Percentiles rank a stretch among this genome's conserved stretches.
phyloP scores from a whole-genome alignment of 2,888 invertebrate species.

The Drosophila nr. fundita region DNA sequence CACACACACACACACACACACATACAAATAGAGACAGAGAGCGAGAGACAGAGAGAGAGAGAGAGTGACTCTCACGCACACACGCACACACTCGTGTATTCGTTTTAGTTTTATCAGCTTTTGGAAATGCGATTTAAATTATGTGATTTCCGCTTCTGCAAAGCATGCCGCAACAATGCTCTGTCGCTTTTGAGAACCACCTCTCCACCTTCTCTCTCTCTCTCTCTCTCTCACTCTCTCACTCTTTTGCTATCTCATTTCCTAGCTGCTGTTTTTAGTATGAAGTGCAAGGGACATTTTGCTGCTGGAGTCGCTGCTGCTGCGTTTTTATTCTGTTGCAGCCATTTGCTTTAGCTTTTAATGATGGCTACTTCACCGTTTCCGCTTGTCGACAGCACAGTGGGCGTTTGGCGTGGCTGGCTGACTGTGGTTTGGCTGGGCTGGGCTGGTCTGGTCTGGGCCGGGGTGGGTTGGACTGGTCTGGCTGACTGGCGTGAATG shows the following conservation, averaged over 20 bases:
- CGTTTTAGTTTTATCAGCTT: conserved; percentile 59
- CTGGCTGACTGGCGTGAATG: conserved; percentile 65
- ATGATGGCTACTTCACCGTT: conserved; percentile 74
- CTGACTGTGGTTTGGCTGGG: conserved; percentile 24
- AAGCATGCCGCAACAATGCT: conserved; percentile 39
- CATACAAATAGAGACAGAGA: conserved; percentile 5
- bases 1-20: conserved; percentile 15
- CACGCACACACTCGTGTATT: conserved; percentile 16
- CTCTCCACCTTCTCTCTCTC: background rate
- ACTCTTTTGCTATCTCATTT: conserved; percentile 1
- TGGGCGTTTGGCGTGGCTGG: conserved; percentile 21
- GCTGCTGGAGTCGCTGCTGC: conserved; percentile 19
- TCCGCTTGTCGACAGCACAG: conserved; percentile 52
- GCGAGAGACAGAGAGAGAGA: background rate
- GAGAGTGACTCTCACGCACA: background rate
- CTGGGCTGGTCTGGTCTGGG: background rate
- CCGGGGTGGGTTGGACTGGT: conserved; percentile 5
- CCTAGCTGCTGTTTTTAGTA: background rate
- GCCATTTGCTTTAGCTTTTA: conserved; percentile 58
- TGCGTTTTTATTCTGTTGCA: conserved; percentile 32
- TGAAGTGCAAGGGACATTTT: conserved; percentile 40
- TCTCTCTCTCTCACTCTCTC: background rate
- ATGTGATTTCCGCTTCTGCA: conserved; percentile 73
- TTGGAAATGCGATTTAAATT: conserved; percentile 81
- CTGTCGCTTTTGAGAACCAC: conserved; percentile 4